A percentile compares a stretch with the other conserved stretches of the same genome.
These are phyloP conservation scores for Arizona elegans DNA, from an alignment of 2,113 vertebrate species.

Conservation along the genomic window DNA sequence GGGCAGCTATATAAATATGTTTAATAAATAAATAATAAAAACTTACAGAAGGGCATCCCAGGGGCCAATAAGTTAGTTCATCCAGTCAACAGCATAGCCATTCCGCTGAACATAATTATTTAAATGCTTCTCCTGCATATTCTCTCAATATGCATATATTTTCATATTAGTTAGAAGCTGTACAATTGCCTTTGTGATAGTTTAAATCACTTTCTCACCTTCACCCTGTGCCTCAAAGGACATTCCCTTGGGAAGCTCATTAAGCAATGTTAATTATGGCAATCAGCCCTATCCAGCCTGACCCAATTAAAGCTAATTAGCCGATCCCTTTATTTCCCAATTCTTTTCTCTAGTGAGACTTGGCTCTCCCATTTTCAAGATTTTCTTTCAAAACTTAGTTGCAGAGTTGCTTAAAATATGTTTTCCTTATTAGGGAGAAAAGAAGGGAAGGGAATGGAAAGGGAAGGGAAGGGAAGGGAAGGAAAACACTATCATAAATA, in stretches of 20 bases:
- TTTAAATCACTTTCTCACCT: not conserved
- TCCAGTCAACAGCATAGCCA: not conserved
- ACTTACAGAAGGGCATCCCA: not conserved
- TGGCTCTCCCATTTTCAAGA: constrained; percentile 16
- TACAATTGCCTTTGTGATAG: not conserved
- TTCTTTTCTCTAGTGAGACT: constrained; percentile 34
- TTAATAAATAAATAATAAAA: not conserved
- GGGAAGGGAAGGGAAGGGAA: too few relatives aligned
- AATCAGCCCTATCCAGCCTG: constrained; percentile 58
- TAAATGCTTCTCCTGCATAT: rapidly evolving
- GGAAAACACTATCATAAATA: not conserved
- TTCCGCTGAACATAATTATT: rapidly evolving
- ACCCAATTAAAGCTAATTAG: constrained; percentile 69
- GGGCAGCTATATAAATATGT: not conserved
- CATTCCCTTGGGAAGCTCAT: constrained; percentile 46
- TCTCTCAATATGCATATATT: not conserved
- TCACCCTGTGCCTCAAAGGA: not conserved
- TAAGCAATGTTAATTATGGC: constrained; percentile 65
- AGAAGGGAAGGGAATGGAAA: not conserved
- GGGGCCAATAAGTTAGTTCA: rapidly evolving
- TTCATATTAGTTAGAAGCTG: not conserved
- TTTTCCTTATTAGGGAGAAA: not conserved
- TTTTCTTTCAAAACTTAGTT: constrained; percentile 7
- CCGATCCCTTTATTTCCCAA: constrained; percentile 59
- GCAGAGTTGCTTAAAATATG: not conserved